Conservation (phyloP, 2,113 vertebrate species). For the Oreocharis arfaki region DNA sequence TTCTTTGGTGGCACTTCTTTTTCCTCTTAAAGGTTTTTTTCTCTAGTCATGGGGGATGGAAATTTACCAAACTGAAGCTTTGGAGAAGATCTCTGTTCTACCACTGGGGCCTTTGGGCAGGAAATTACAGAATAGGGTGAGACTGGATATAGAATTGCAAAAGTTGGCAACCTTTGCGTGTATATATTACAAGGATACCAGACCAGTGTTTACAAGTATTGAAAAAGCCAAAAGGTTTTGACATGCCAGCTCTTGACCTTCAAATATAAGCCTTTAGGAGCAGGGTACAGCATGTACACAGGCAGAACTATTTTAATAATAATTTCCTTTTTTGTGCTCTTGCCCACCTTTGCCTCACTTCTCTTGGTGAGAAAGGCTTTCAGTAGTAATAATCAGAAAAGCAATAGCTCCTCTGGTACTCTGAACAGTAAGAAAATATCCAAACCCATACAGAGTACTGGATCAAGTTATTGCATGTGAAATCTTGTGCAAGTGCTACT, state of each 20-base stretch:
- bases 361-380: neutral
- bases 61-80: neutral
- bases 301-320: neutral
- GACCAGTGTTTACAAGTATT: neutral
- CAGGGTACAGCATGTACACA: neutral
- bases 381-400: neutral
- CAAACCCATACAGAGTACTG: neutral
- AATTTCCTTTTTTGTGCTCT: neutral
- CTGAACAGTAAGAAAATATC: neutral
- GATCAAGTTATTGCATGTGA: neutral
- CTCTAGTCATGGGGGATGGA: neutral
- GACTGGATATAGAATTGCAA: neutral
- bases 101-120: neutral
- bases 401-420: neutral
- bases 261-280: neutral
- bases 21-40: neutral
- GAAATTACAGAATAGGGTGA: neutral
- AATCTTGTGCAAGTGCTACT: neutral
- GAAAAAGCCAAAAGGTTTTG: conserved; percentile 5
- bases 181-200: neutral
- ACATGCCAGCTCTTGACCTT: conserved; percentile 32
- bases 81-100: neutral
- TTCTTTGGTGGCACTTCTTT: neutral
- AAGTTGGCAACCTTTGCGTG: neutral
- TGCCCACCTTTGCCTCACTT: neutral